Evolutionary conservation across 2,797 vertebrate genomes (phyloP).

Genomic region (Mormyrus proboscirostris): DNA sequence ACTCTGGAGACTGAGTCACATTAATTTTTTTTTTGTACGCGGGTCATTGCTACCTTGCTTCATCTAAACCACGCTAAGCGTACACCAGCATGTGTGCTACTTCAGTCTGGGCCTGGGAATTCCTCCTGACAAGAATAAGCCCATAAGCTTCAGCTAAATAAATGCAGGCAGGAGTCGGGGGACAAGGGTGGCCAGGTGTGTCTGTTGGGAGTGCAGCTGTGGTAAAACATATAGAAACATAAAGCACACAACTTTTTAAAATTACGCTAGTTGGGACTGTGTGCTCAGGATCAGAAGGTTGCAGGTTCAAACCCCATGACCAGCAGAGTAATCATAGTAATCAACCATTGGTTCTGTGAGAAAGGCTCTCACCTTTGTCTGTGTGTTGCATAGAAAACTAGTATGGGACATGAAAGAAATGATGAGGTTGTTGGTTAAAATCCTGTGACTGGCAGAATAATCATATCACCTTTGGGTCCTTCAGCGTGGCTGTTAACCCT

Average conservation of each 20-base stretch:
- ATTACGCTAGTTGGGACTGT: neutral
- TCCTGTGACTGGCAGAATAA: neutral
- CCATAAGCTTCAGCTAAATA: slow-evolving; percentile 29
- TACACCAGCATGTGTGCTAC: slow-evolving; percentile 43
- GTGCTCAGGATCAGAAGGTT: neutral
- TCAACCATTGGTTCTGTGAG: neutral
- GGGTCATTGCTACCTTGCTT: neutral
- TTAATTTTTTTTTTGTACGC: neutral
- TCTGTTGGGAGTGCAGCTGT: neutral
- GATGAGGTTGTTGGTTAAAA: neutral
- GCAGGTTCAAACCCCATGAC: neutral
- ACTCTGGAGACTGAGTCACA: slow-evolving; percentile 58
- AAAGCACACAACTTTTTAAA: neutral
- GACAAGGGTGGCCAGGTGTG: neutral
- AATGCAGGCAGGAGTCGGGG: neutral
- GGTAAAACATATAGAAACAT: neutral
- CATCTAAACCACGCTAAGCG: neutral
- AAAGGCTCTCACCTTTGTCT: neutral
- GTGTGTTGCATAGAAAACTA: neutral
- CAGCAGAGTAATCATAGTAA: neutral
- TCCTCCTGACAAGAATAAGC: slow-evolving; percentile 59
- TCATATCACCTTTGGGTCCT: neutral
- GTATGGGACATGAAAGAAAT: neutral
- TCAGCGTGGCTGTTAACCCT: neutral
- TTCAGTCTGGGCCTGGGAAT: slow-evolving; percentile 56